A percentile compares a stretch with the other conserved stretches of the same genome.
phyloP scores from a whole-genome alignment of 2,797 vertebrate species.

The Euphonia xanthogaster region DNA sequence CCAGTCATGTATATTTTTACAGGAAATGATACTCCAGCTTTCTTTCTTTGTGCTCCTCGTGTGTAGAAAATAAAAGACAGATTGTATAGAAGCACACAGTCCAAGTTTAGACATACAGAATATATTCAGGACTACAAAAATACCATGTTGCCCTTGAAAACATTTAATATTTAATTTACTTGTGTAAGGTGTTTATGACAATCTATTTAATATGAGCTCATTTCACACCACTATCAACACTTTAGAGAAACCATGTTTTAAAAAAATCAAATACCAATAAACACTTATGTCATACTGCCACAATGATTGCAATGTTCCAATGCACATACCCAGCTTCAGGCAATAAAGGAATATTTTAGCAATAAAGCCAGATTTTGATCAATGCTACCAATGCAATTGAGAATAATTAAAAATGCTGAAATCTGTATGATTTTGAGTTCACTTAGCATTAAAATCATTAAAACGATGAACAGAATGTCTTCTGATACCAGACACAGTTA shows the following conservation, averaged over 20 bases:
- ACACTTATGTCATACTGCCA: not conserved
- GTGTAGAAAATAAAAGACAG: slow-evolving; percentile 38
- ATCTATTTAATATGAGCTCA: not conserved
- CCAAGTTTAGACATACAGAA: not conserved
- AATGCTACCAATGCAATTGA: not conserved
- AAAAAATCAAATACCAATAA: not conserved
- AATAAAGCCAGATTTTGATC: not conserved
- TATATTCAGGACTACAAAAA: not conserved
- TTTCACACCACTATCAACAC: not conserved
- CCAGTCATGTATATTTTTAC: slow-evolving; percentile 13
- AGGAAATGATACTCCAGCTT: slow-evolving; percentile 50
- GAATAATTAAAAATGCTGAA: not conserved
- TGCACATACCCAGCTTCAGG: not conserved
- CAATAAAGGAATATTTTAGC: not conserved
- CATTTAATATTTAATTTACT: not conserved
- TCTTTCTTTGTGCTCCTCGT: not conserved
- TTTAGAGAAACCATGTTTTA: not conserved
- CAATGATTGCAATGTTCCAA: not conserved
- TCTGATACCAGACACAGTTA: not conserved
- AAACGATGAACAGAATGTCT: not conserved
- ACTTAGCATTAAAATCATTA: not conserved
- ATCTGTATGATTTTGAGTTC: not conserved
- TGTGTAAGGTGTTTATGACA: not conserved
- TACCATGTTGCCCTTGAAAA: not conserved
- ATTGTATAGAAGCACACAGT: not conserved